Percentiles rank a stretch among this genome's conserved stretches.
Evolutionary conservation across 2,888 invertebrate genomes (phyloP).

Genomic region (Zaprionus obscuricornis): DNA sequence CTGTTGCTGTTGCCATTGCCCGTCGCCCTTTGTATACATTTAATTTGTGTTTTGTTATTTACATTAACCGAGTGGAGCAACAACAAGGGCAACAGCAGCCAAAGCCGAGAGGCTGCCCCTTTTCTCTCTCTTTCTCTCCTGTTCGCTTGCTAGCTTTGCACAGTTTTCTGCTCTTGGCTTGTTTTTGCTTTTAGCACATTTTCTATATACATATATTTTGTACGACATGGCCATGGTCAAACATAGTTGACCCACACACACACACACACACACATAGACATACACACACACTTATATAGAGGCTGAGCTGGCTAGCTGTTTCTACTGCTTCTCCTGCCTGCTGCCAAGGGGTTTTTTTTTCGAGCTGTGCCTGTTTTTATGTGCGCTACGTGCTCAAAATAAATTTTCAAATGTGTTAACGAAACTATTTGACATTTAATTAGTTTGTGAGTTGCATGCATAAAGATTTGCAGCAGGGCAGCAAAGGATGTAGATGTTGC

Average conservation of each 20-base stretch:
- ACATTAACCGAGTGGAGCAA: constrained; percentile 76
- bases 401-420: constrained; percentile 81
- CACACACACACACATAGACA: constrained; percentile 13
- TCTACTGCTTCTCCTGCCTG: constrained; percentile 6
- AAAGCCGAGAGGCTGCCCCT: constrained; percentile 21
- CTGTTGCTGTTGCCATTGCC: constrained; percentile 14
- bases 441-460: constrained; percentile 81
- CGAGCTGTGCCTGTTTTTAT: constrained; percentile 58
- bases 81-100: constrained; percentile 34
- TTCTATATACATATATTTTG: constrained; percentile 49
- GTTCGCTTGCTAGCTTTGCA: not conserved
- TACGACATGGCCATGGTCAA: constrained; percentile 55
- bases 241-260: constrained; percentile 49
- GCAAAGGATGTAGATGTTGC: not conserved
- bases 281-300: constrained; percentile 7
- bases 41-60: constrained; percentile 82
- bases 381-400: constrained; percentile 80
- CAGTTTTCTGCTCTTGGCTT: constrained; percentile 14
- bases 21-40: constrained; percentile 76
- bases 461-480: constrained; percentile 56
- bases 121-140: not conserved
- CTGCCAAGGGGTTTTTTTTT: constrained; percentile 2
- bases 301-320: constrained; percentile 38
- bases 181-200: constrained; percentile 64
- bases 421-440: constrained; percentile 82